Evolutionary conservation across 2,888 invertebrate species (phyloP).

Genomic region (Malthinus seriepunctatus): DNA sequence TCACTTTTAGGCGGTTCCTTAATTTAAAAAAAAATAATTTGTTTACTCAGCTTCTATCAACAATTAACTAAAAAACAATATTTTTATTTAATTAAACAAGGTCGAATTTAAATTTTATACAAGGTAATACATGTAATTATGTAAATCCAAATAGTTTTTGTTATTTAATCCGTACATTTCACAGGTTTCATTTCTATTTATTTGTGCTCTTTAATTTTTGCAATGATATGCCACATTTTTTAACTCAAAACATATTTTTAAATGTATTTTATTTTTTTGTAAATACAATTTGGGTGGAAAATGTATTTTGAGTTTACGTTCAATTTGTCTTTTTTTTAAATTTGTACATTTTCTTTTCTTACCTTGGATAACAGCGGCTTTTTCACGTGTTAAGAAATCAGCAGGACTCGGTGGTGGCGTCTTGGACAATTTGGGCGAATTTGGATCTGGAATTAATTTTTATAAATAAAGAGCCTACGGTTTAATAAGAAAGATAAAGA

Average conservation of each 20-base stretch:
- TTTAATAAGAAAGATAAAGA: not conserved
- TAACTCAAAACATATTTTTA: slow-evolving; percentile 24
- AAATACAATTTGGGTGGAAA: not conserved
- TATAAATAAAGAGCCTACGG: not conserved
- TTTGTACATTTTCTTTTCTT: slow-evolving; percentile 35
- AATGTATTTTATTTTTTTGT: not conserved
- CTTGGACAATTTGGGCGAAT: slow-evolving; percentile 66
- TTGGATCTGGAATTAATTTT: slow-evolving; percentile 57
- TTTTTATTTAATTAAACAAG: not conserved
- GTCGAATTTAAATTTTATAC: slow-evolving; percentile 1
- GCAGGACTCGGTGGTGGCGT: slow-evolving; percentile 74
- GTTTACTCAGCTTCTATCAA: no score
- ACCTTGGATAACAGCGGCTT: slow-evolving; percentile 56
- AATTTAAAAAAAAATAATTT: no score
- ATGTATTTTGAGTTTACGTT: slow-evolving; percentile 19
- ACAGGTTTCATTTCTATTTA: not conserved
- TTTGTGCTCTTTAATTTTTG: not conserved
- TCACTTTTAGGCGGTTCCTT: no score
- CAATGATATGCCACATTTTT: slow-evolving; percentile 40
- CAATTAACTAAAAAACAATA: no score
- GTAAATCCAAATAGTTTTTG: not conserved
- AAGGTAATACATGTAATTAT: slow-evolving; percentile 2
- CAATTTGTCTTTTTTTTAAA: not conserved
- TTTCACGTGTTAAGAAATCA: slow-evolving; percentile 62
- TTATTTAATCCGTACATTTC: not conserved